A percentile compares a stretch with the other conserved stretches of the same genome.
Conservation (phyloP, 2,797 vertebrate species). For the Diplodus puntazzo region DNA sequence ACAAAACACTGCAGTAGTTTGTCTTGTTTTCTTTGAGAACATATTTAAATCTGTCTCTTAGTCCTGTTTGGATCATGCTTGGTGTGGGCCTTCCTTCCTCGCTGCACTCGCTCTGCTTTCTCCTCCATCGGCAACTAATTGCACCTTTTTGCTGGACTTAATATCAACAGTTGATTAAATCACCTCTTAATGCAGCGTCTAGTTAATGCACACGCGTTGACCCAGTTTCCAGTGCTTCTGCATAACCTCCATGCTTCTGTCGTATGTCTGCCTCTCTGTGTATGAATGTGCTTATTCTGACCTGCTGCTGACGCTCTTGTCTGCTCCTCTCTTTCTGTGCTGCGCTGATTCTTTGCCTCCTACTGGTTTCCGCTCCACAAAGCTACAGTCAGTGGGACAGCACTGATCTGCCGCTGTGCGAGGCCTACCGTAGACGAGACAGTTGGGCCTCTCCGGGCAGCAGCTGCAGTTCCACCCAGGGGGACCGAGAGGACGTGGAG, state of each 20-base stretch:
- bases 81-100: constrained; percentile 60
- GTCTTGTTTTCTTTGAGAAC: constrained; percentile 78
- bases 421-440: constrained; percentile 92
- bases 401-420: constrained; percentile 93
- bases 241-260: constrained; percentile 56
- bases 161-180: constrained; percentile 26
- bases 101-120: constrained; percentile 67
- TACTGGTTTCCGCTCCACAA: constrained; percentile 88
- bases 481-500: constrained; percentile 74
- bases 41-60: constrained; percentile 30
- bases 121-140: constrained; percentile 69
- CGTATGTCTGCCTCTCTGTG: constrained; percentile 36
- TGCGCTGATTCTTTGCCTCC: constrained; percentile 83
- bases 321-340: constrained; percentile 78
- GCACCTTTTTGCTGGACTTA: constrained; percentile 37
- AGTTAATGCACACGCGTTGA: constrained; percentile 4
- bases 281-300: constrained; percentile 80
- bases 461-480: constrained; percentile 80
- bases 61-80: constrained; percentile 57
- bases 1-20: constrained; percentile 78
- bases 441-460: constrained; percentile 88
- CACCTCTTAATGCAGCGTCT: not conserved
- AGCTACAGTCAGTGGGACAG: constrained; percentile 97
- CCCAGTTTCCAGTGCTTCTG: constrained; percentile 51
- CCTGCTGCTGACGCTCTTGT: constrained; percentile 70